Evolutionary conservation across 2,888 invertebrate species (phyloP).

Genomic region (Ceramica pisi): DNA sequence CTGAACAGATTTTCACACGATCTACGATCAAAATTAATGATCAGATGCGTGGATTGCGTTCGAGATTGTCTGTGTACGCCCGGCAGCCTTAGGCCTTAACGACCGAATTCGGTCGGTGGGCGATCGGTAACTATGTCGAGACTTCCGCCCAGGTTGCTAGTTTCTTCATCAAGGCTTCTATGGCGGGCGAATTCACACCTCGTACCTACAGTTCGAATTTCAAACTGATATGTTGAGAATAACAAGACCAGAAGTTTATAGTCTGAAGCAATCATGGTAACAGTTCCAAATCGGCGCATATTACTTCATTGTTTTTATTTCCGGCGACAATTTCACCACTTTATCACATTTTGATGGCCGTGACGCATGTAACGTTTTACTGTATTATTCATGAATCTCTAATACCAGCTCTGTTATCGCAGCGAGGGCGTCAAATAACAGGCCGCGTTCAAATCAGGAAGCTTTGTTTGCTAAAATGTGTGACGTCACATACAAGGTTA

Average conservation of each 20-base stretch:
- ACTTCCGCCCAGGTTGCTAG: too few species aligned
- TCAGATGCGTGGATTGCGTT: too few species aligned
- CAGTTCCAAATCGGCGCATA: slow-evolving; percentile 1
- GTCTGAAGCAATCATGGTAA: neutral
- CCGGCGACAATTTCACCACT: slow-evolving; percentile 8
- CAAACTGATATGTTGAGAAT: neutral
- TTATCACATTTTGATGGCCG: slow-evolving; percentile 32
- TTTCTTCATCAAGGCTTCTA: neutral
- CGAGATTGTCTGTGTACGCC: too few species aligned
- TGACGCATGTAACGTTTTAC: slow-evolving; percentile 1
- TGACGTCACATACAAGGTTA: slow-evolving; percentile 15
- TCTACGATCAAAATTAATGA: too few species aligned
- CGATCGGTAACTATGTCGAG: too few species aligned
- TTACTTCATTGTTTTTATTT: slow-evolving; percentile 11
- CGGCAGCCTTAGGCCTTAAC: too few species aligned
- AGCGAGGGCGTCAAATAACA: slow-evolving; percentile 35
- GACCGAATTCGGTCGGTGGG: too few species aligned
- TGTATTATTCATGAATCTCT: slow-evolving; percentile 46
- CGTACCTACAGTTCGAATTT: neutral
- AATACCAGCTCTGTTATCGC: slow-evolving; percentile 34
- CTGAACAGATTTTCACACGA: too few species aligned
- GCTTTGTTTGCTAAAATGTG: slow-evolving; percentile 35
- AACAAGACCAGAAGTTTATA: neutral
- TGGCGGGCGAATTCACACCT: neutral
- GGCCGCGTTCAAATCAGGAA: slow-evolving; percentile 23